Evolutionary conservation across 1,140 invertebrate genomes (phyloP), one percentile per base, ranked within the genome.

Genomic region (Zaprionus ghesquierei): DNA sequence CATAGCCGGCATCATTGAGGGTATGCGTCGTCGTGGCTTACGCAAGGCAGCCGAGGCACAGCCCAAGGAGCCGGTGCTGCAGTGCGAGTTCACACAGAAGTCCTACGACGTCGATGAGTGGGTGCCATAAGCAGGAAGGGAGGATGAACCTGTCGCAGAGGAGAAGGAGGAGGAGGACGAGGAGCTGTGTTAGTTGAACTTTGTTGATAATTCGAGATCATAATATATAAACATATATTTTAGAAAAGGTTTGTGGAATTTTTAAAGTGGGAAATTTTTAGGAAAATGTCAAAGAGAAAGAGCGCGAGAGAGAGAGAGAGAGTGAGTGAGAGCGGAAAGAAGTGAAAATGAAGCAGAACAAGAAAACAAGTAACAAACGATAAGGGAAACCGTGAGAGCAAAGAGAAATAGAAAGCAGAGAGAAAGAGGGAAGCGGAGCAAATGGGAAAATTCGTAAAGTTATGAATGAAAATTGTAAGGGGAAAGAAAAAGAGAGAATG

Each of bases 61-160:
- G 23, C 80, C 66, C 38, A 82, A 82, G 44, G 79, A 75, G 29
- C 50, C 73, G 29, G 74, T 62, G 4, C 68, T 76, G 8, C 56
- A 78, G 12, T 87, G 82, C 33, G 79, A 87, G 59, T 87, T 59
- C 29, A 58, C 84, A 5, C 72, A 86, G 62, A 89, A 89, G 23
- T 70, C 64, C 20, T 72, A 82, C 22, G 82, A 89, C 29, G 84
- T 73, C 20, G 84, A 87, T 29, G 72, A 87, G 59, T 82, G 59
- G 76, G 84, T 87, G 41, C 82, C 82, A 10, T 86, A 49, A 72
- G 18, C 3, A 25, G 50, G 13, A 27, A 27, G 0, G 27, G 27
- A 29, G 0, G 25, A 29, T 3, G 27, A n/a, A n/a, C n/a, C n/a
- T n/a, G n/a, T n/a, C n/a, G 6, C 3, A 29, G 27, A 8, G 27